Evolutionary conservation across 1,140 invertebrate genomes (phyloP), one percentile per base, ranked within the genome.

Genomic region (Caenorhabditis tropicalis): DNA sequence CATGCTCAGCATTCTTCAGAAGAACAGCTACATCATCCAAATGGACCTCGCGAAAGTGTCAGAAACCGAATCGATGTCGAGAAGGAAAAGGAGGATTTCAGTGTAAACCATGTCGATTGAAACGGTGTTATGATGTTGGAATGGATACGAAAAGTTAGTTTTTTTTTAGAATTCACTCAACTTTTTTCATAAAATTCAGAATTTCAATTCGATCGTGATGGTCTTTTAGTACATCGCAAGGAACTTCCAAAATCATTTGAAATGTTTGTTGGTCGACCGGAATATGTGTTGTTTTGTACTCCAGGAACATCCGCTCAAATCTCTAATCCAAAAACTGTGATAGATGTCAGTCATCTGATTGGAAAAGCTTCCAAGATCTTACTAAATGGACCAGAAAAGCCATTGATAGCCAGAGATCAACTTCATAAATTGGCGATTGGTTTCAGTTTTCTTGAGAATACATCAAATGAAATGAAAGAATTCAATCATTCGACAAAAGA

Each of bases 1-100:
- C 58, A 2, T 65, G 58, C 19, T 65, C 58, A 15, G 58, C 58
- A 36, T 65, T 65, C 36, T 65, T 65, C 58, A 65, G 58, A 65
- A 15, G 58, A 36, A 65, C 58, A 6, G 58, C 58, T 24, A 36
- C 31, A 19, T 33, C 16, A 21, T 31, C 58, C 0, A 65, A 65
- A 65, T 65, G 58, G 58, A 6, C 10, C 6, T 16, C 7, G 29
- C 33, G 36, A 36, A 65, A 65, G 5, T 65, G 58, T n/a, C 29
- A 33, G 19, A 65, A 33, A 1, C 58, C 58, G 16, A 65, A 36
- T 6, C 33, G 36, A 36, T 65, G 58, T 19, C 3, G 36, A 65
- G 0, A 12, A 16, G 58, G 58, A 36, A 36, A 33, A 36, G 58
- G 29, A 19, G 15, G 16, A 33, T 65, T 33, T 2, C 58, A 65